These are phyloP conservation scores for Hipparchia semele DNA, from an alignment of 2,888 invertebrate genomes.

Conservation along the genomic window DNA sequence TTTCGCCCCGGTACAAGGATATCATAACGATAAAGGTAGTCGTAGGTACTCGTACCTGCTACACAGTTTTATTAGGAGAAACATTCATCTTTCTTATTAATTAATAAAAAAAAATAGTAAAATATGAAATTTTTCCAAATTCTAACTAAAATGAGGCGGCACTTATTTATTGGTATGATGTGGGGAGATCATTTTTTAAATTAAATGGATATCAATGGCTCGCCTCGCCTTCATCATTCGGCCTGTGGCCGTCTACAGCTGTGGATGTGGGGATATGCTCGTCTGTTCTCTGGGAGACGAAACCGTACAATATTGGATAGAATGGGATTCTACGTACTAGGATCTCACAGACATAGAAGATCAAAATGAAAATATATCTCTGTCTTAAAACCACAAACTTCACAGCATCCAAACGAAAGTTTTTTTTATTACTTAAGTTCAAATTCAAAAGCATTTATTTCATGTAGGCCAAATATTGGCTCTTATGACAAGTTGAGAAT, in stretches of 20 bases:
- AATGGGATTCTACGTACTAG: constrained; percentile 40
- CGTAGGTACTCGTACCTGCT: too few relatives aligned
- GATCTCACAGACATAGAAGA: constrained; percentile 36
- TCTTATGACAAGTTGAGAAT: too few relatives aligned
- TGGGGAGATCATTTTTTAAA: constrained; percentile 5
- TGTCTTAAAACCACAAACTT: too few relatives aligned
- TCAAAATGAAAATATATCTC: background rate
- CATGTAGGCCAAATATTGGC: too few relatives aligned
- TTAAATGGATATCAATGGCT: constrained; percentile 2
- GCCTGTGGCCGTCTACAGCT: constrained; percentile 30
- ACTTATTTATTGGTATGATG: too few relatives aligned
- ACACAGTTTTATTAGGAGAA: background rate
- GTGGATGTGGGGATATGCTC: constrained; percentile 28
- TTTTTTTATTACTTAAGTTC: too few relatives aligned
- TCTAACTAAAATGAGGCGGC: too few relatives aligned
- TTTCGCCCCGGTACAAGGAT: constrained; percentile 63
- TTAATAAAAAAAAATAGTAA: too few relatives aligned
- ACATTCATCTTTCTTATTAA: too few relatives aligned
- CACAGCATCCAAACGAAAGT: background rate
- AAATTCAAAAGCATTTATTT: too few relatives aligned
- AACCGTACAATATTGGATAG: constrained; percentile 34
- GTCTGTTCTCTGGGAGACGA: constrained; percentile 22
- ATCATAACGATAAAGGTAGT: constrained; percentile 45
- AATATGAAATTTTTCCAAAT: too few relatives aligned
- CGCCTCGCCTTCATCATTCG: constrained; percentile 26